phyloP scores from a whole-genome alignment of 2,113 vertebrate genomes.

The Eira barbara region DNA sequence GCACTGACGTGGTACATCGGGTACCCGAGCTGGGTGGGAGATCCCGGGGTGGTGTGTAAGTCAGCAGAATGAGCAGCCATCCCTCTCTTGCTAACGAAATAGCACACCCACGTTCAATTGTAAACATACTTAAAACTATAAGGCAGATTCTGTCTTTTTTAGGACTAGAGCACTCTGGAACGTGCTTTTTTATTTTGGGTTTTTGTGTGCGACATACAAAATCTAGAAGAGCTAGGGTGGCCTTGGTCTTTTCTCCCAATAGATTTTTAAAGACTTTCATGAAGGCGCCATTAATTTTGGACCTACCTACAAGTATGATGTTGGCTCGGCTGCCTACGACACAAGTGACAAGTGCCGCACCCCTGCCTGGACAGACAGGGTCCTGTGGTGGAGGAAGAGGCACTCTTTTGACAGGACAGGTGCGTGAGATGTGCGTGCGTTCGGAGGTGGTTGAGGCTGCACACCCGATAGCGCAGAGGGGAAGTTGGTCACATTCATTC shows the following conservation, averaged over 20 bases:
- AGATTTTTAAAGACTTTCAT: constrained; percentile 89
- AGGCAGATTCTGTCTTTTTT: too few species aligned
- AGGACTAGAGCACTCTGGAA: not conserved
- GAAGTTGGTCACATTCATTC: accelerated
- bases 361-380: constrained; percentile 88
- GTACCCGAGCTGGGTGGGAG: accelerated
- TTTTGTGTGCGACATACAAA: accelerated
- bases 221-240: not conserved
- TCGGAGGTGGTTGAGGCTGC: accelerated
- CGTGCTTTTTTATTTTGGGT: not conserved
- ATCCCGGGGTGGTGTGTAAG: accelerated
- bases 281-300: constrained; percentile 88
- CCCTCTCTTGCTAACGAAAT: not conserved
- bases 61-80: accelerated
- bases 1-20: accelerated
- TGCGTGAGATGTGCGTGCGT: accelerated
- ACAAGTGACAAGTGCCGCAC: constrained; percentile 89
- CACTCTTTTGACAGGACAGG: constrained; percentile 84
- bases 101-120: accelerated
- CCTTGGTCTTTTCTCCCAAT: not conserved
- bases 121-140: not conserved
- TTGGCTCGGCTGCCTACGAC: constrained; percentile 87
- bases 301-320: constrained; percentile 88
- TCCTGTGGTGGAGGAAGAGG: constrained; percentile 88
- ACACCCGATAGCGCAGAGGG: accelerated